Conservation (phyloP, 2,113 vertebrate species). For the Hippolais icterina region DNA sequence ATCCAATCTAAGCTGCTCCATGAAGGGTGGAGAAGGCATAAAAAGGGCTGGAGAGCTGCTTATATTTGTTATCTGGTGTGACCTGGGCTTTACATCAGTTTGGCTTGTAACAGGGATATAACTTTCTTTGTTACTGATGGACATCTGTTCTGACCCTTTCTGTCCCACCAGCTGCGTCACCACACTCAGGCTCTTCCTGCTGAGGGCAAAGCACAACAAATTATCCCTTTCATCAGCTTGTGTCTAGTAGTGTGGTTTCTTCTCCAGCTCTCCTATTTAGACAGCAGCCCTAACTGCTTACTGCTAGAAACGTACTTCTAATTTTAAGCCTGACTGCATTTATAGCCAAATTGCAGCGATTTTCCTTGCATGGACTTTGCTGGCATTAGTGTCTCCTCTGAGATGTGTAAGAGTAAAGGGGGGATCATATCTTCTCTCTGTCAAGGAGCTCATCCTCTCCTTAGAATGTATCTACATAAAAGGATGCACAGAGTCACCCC, state of each 20-base stretch:
- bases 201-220: background rate
- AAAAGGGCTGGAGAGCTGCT: background rate
- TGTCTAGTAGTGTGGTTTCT: background rate
- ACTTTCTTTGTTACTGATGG: background rate
- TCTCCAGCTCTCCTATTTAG: background rate
- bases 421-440: background rate
- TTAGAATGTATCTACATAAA: background rate
- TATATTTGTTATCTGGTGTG: background rate
- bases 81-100: background rate
- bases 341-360: background rate
- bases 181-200: background rate
- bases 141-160: background rate
- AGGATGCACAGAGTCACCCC: background rate
- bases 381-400: background rate
- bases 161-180: background rate
- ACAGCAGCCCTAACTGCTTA: background rate
- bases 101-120: background rate
- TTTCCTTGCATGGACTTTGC: background rate
- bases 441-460: background rate
- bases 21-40: background rate
- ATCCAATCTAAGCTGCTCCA: background rate
- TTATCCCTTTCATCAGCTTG: background rate
- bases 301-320: background rate
- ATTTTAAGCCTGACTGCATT: constrained; percentile 14
- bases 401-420: background rate